A percentile compares a stretch with the other conserved stretches of the same genome.
These are phyloP conservation scores for Agrotis segetum DNA, from an alignment of 2,888 invertebrate genomes.

Conservation along the genomic window DNA sequence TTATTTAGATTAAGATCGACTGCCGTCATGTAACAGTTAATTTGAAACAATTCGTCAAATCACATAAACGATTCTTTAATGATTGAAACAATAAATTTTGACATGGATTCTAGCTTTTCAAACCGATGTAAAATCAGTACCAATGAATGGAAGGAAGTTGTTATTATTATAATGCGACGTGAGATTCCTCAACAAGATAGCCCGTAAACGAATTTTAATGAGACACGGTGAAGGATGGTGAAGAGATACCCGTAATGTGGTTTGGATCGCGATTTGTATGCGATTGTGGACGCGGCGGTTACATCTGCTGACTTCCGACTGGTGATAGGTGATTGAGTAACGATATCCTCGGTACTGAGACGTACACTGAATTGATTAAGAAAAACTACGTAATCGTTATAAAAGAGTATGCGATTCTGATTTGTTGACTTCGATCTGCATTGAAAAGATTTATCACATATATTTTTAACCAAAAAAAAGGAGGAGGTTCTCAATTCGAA, in stretches of 20 bases:
- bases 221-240: conserved; percentile 54
- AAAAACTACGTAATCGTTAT: conserved; percentile 27
- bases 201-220: conserved; percentile 72
- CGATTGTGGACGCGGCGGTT: conserved; percentile 64
- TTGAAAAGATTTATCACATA: too few relatives aligned
- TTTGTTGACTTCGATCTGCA: too few relatives aligned
- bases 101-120: conserved; percentile 52
- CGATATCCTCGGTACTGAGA: conserved; percentile 70
- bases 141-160: conserved; percentile 76
- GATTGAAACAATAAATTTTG: conserved; percentile 43
- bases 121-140: conserved; percentile 57
- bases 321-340: conserved; percentile 72
- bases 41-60: conserved; percentile 13
- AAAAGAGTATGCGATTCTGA: conserved; percentile 17
- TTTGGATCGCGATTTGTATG: conserved; percentile 66
- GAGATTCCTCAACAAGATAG: conserved; percentile 69
- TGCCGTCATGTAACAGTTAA: background rate
- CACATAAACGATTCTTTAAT: background rate
- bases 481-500: too few relatives aligned
- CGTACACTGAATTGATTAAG: conserved; percentile 66
- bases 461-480: too few relatives aligned
- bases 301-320: conserved; percentile 76
- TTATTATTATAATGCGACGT: conserved; percentile 70
- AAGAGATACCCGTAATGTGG: conserved; percentile 53
- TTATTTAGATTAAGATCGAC: background rate